A percentile compares a stretch with the other conserved stretches of the same genome.
Conservation (phyloP, 2,113 vertebrate species). For the Hippocampus zosterae region DNA sequence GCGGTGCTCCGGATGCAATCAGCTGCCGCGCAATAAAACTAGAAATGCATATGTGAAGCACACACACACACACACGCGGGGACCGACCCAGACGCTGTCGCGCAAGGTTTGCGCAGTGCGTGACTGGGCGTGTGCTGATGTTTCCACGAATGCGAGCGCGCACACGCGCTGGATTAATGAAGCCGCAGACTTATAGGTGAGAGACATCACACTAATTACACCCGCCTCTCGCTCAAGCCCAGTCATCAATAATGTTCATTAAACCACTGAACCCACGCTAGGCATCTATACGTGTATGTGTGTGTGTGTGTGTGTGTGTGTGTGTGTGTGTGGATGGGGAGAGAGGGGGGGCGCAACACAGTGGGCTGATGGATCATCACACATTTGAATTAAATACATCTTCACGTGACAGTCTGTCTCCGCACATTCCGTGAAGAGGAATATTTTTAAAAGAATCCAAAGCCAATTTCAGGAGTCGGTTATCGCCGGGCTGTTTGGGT, state of each 20-base stretch:
- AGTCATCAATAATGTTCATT: conserved; percentile 59
- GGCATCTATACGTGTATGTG: conserved; percentile 14
- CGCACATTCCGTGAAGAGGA: neutral
- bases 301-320: conserved; percentile 2
- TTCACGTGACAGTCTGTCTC: conserved; percentile 30
- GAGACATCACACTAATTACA: conserved; percentile 54
- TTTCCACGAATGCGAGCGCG: neutral
- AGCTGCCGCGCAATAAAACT: conserved; percentile 48
- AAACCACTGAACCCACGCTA: conserved; percentile 51
- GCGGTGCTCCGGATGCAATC: conserved; percentile 61
- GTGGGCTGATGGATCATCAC: conserved; percentile 42
- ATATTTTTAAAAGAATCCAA: neutral
- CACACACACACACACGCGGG: conserved; percentile 3
- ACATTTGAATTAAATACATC: conserved; percentile 50
- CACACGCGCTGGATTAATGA: conserved; percentile 38
- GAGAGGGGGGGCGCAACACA: conserved; percentile 6
- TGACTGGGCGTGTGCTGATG: conserved; percentile 8
- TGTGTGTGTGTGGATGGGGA: neutral
- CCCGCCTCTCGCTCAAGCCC: conserved; percentile 34
- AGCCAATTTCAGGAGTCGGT: neutral
- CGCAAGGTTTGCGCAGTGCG: neutral
- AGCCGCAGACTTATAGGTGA: conserved; percentile 51
- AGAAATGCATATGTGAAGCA: conserved; percentile 37
- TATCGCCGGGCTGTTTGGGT: neutral
- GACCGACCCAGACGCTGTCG: neutral